These are phyloP conservation scores for Eubasilissa splendida DNA, from an alignment of 2,888 invertebrate species.

Conservation along the genomic window DNA sequence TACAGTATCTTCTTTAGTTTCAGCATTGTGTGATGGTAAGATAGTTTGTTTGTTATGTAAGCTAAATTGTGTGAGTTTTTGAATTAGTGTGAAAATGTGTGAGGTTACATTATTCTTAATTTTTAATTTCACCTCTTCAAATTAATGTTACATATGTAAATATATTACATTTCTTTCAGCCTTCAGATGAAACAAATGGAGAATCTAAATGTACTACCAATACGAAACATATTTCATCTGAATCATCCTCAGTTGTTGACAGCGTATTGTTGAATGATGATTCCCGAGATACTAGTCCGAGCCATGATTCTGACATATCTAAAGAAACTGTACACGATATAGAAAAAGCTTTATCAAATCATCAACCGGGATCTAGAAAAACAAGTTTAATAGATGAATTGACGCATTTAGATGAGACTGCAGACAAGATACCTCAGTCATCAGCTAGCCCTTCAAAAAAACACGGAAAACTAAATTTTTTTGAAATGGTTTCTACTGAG, in stretches of 20 bases:
- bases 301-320: neutral
- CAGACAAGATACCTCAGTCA: no score
- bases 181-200: neutral
- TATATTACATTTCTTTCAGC: neutral
- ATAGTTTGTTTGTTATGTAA: no score
- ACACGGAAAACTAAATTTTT: conserved; percentile 42
- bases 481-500: conserved; percentile 31
- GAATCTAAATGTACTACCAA: no score
- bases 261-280: conserved; percentile 7
- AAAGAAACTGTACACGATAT: conserved; percentile 3
- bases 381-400: conserved; percentile 24
- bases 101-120: no score
- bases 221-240: neutral
- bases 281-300: neutral
- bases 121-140: no score
- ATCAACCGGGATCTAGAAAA: neutral
- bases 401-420: conserved; percentile 29
- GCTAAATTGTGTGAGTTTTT: no score
- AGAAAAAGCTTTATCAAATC: neutral
- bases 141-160: no score
- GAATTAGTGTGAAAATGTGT: no score
- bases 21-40: no score
- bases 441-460: conserved; percentile 25
- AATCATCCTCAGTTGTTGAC: neutral
- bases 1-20: no score